A percentile compares a stretch with the other conserved stretches of the same genome.
These are phyloP conservation scores for Otis tarda DNA, from an alignment of 2,113 vertebrate genomes.

Conservation along the genomic window DNA sequence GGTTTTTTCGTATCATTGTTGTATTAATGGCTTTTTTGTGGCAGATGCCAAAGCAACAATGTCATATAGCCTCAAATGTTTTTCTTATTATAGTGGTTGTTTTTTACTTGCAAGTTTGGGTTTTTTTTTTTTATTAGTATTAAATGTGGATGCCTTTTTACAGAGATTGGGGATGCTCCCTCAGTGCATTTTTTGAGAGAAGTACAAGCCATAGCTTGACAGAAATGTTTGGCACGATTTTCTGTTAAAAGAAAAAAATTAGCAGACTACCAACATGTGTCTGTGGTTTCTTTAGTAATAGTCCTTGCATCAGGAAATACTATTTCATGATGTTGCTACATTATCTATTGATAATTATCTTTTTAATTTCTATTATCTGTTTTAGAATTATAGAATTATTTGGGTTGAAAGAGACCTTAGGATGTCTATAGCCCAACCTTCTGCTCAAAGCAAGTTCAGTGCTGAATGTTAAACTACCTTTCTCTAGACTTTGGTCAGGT, in stretches of 20 bases:
- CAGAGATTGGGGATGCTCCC: no score
- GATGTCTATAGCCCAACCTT: background rate
- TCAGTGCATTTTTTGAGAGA: background rate
- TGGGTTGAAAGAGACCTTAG: background rate
- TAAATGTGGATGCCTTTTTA: no score
- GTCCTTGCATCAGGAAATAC: background rate
- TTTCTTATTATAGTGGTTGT: no score
- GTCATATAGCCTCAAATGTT: no score
- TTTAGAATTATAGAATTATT: background rate
- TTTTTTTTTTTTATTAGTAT: no score
- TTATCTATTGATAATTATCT: background rate
- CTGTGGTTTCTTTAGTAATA: background rate
- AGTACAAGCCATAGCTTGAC: background rate
- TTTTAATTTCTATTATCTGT: background rate
- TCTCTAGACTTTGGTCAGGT: no score
- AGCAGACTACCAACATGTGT: background rate
- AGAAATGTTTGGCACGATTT: background rate
- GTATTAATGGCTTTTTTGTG: background rate
- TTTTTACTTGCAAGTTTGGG: no score
- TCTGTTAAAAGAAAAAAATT: background rate
- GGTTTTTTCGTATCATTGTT: background rate
- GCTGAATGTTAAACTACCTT: background rate
- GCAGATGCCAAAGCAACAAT: background rate
- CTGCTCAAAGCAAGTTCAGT: background rate
- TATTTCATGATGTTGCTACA: background rate